These are phyloP conservation scores for Leguminivora glycinivorella DNA, from an alignment of 1,140 invertebrate species.

Conservation along the genomic window DNA sequence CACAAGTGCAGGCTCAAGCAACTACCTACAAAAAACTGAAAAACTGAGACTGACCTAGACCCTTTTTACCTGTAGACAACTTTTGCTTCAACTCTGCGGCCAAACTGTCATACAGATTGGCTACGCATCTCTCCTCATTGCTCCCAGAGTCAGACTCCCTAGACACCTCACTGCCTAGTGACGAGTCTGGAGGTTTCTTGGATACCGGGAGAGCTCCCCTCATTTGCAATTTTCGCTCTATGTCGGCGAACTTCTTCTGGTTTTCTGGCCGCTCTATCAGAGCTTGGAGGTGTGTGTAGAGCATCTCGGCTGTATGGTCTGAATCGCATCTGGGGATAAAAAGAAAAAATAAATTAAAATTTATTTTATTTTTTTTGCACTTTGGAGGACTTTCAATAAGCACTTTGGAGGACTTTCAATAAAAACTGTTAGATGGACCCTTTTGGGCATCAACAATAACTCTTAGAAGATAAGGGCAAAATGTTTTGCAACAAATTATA, in stretches of 20 bases:
- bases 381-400: not conserved
- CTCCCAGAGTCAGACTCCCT: constrained; percentile 88
- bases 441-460: too few relatives aligned
- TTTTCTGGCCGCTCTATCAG: constrained; percentile 92
- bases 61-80: constrained; percentile 81
- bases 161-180: constrained; percentile 85
- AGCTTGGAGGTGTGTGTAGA: constrained; percentile 89
- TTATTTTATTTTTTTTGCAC: not conserved
- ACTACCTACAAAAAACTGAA: constrained; percentile 46
- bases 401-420: too few relatives aligned
- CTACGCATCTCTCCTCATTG: constrained; percentile 83
- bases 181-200: constrained; percentile 81
- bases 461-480: too few relatives aligned
- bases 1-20: constrained; percentile 38
- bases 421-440: too few relatives aligned
- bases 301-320: constrained; percentile 92
- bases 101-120: constrained; percentile 90
- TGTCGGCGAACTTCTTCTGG: constrained; percentile 90
- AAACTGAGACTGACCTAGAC: constrained; percentile 66
- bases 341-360: not conserved
- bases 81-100: constrained; percentile 94
- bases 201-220: constrained; percentile 68
- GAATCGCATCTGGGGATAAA: constrained; percentile 88
- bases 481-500: too few relatives aligned
- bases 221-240: constrained; percentile 83